Conservation (phyloP, 1,140 invertebrate species). For the Euwallacea fornicatus region DNA sequence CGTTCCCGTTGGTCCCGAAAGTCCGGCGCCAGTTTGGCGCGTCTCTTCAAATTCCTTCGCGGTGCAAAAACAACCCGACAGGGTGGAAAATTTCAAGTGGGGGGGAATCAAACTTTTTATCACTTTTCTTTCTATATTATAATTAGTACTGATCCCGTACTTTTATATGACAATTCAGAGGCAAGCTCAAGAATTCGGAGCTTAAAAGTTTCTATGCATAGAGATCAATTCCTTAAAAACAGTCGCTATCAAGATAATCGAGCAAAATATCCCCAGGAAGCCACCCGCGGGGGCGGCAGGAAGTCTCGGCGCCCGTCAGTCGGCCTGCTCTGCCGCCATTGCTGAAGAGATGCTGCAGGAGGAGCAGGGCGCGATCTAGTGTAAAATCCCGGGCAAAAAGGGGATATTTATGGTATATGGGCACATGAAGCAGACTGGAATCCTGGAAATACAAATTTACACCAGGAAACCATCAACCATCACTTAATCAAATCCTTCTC, state of each 20-base stretch:
- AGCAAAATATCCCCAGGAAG: slow-evolving; percentile 14
- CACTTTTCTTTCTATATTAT: background rate
- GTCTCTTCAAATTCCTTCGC: slow-evolving; percentile 28
- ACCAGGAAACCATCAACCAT: too few species aligned
- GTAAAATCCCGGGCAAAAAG: background rate
- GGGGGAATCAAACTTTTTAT: background rate
- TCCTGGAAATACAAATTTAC: background rate
- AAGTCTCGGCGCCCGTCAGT: slow-evolving; percentile 32
- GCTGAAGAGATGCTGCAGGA: slow-evolving; percentile 27
- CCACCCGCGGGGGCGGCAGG: slow-evolving; percentile 25
- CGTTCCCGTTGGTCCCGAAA: slow-evolving; percentile 14
- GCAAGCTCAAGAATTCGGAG: too few species aligned
- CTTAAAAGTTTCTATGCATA: too few species aligned
- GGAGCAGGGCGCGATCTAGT: slow-evolving; percentile 1
- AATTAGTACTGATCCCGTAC: background rate
- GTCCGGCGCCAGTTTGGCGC: slow-evolving; percentile 32
- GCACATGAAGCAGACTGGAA: background rate
- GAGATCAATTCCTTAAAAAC: background rate
- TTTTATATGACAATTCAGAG: background rate
- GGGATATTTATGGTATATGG: background rate
- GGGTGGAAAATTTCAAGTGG: slow-evolving; percentile 5
- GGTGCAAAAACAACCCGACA: slow-evolving; percentile 19
- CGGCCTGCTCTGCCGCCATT: slow-evolving; percentile 25
- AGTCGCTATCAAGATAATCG: slow-evolving; percentile 26
- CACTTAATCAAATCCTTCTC: too few species aligned